Evolutionary conservation across 1,140 invertebrate genomes (phyloP), one percentile per base, ranked within the genome.

Genomic region (Brachionus plicatilis): DNA sequence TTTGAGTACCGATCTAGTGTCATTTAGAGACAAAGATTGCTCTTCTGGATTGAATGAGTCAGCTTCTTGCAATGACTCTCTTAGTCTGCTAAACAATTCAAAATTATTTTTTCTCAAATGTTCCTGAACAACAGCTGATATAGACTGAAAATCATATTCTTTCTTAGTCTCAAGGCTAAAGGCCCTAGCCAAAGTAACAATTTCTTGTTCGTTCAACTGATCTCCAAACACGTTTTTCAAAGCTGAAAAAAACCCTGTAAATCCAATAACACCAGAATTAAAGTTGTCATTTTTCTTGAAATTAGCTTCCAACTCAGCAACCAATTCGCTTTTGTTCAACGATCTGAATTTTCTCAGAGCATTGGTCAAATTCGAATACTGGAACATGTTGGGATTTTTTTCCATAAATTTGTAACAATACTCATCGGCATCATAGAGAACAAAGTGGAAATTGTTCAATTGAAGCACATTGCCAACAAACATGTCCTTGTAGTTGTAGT

Each of bases 401-500:
- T 97, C 95, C 95, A 96, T 94, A 88, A 95, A 96, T 65, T 92
- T 91, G 79, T 95, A 90, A 3, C 94, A 93, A 88, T 95, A 96
- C 87, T 95, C 93, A 88, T 97, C 95, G 8, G 94, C 94, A 37
- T 93, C 92, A 20, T 92, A 90, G 5, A 96, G 89, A 83, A 93
- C 87, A 88, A 96, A 96, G 14, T 92, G 90, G 88, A 94, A 94
- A 86, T 92, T 92, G 88, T 94, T 93, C 24, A 96, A 91, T 43
- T 92, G 92, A 11, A 96, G 86, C 27, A 90, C 91, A 29, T 93
- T 93, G 33, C 95, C 95, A 8, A 96, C 91, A 89, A 92, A 96
- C 88, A 96, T 93, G 88, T 96, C 93, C 85, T 92, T 89, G 3
- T 94, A 91, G 1, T 91, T 91, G 87, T 94, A 95, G 85, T 92